Conservation (phyloP, 2,113 vertebrate species). For the mouse (Mus musculus) region GRCm39 chr3:150804001-150804500, state of each 20-base stretch:
- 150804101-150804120: not conserved
- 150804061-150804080: not conserved
- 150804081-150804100: not conserved
- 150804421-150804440: not conserved
- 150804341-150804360: not conserved
- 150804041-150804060: not conserved
- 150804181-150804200: not conserved
- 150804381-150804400: not conserved
- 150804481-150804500: not conserved
- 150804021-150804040: not conserved
- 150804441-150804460: not conserved
- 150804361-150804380: not conserved
- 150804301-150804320: not conserved
- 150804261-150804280: not conserved
- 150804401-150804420: not conserved
- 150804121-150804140: not conserved
- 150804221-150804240: not conserved
- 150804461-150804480: not conserved
- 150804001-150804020: not conserved
- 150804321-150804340: not conserved
- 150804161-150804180: not conserved
- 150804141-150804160: not conserved
- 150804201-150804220: not conserved
- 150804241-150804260: not conserved
- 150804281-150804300: not conserved